Evolutionary conservation across 2,113 vertebrate genomes (phyloP).

Genomic region (Marmota flaviventris): DNA sequence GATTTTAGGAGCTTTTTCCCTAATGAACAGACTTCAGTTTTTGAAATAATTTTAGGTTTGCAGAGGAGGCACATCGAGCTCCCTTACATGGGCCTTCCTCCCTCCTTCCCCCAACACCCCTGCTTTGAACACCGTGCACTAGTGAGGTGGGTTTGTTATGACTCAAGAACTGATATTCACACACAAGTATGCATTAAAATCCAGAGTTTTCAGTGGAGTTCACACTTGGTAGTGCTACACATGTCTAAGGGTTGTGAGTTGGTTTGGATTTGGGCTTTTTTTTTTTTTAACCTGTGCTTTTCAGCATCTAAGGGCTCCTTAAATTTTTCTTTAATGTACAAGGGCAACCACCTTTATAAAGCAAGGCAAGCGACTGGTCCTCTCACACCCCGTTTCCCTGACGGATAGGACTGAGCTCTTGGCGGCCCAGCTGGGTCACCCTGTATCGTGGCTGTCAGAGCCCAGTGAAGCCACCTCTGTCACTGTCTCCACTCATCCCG

Average conservation of each 20-base stretch:
- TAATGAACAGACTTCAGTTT: not conserved
- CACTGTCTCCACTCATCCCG: slow-evolving; percentile 69
- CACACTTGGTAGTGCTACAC: not conserved
- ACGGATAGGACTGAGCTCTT: slow-evolving; percentile 63
- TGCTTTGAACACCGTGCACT: not conserved
- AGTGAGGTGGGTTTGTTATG: not conserved
- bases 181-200: not conserved
- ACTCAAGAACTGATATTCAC: no score
- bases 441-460: slow-evolving; percentile 65
- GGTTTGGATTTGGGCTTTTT: not conserved
- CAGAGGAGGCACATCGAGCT: not conserved
- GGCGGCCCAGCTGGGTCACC: slow-evolving; percentile 54
- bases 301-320: not conserved
- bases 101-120: not conserved
- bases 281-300: not conserved
- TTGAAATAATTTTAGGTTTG: not conserved
- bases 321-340: not conserved
- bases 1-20: not conserved
- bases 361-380: not conserved
- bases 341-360: not conserved
- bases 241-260: not conserved
- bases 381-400: not conserved
- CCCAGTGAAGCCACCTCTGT: slow-evolving; percentile 58
- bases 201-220: not conserved
- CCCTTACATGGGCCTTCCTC: not conserved